Percentiles rank a stretch among this genome's conserved stretches.
Evolutionary conservation across 2,888 invertebrate species (phyloP).

Genomic region (Drosophila anomelani): DNA sequence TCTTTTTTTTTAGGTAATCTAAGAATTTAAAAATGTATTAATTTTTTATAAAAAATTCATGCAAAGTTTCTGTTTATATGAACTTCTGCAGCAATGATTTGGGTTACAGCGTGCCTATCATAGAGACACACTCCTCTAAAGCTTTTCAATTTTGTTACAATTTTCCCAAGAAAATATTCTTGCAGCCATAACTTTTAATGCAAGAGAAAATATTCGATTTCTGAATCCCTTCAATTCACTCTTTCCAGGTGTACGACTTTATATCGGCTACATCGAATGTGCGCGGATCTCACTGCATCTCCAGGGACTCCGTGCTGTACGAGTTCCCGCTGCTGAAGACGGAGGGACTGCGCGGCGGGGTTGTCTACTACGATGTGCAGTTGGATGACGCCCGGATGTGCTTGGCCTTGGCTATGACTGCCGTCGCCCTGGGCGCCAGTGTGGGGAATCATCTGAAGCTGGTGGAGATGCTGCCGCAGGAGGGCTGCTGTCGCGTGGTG

Average conservation of each 20-base stretch:
- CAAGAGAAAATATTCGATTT: too few species aligned
- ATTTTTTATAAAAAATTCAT: too few species aligned
- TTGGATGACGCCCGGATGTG: constrained; percentile 99
- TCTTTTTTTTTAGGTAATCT: too few species aligned
- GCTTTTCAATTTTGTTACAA: too few species aligned
- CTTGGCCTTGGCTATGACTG: constrained; percentile 96
- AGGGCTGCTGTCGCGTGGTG: constrained; percentile 84
- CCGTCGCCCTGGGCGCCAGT: constrained; percentile 96
- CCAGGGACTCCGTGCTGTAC: constrained; percentile 96
- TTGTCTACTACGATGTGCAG: constrained; percentile 99
- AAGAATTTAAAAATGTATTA: too few species aligned
- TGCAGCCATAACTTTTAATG: not conserved
- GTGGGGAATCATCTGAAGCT: constrained; percentile 96
- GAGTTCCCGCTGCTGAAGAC: constrained; percentile 98
- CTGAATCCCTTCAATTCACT: not conserved
- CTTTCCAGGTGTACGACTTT: constrained; percentile 92
- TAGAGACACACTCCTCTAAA: too few species aligned
- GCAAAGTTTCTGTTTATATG: too few species aligned
- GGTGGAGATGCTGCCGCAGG: constrained; percentile 89
- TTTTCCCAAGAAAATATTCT: not conserved
- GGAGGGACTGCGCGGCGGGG: constrained; percentile 96
- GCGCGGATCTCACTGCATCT: constrained; percentile 96
- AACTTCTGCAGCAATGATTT: too few species aligned
- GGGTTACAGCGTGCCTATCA: too few species aligned
- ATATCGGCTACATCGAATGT: constrained; percentile 97